Evolutionary conservation across 2,797 vertebrate species (phyloP).

Genomic region (Okamejei kenojei): DNA sequence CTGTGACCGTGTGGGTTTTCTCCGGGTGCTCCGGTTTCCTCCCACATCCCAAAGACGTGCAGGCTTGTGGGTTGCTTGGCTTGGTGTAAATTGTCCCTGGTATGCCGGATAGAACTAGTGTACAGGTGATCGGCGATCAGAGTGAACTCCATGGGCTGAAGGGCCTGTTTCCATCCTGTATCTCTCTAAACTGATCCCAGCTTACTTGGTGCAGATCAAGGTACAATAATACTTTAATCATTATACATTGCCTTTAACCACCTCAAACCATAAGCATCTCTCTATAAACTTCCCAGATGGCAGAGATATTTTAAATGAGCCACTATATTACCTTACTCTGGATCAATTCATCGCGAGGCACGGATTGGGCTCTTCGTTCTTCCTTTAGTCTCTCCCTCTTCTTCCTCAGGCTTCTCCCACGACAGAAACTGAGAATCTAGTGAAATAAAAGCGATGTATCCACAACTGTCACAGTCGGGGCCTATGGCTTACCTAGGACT

Average conservation of each 20-base stretch:
- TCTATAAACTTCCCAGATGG: not conserved
- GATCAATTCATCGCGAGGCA: slow-evolving; percentile 81
- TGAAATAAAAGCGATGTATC: not conserved
- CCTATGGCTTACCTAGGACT: no score
- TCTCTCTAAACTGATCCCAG: no score
- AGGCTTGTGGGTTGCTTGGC: no score
- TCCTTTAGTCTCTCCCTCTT: slow-evolving; percentile 86
- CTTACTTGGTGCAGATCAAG: not conserved
- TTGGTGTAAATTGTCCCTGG: no score
- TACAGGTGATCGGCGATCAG: no score
- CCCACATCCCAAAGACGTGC: no score
- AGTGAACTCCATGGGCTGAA: no score
- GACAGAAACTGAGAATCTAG: slow-evolving; percentile 80
- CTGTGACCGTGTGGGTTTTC: no score
- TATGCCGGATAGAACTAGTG: no score
- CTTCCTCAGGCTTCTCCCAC: slow-evolving; percentile 84
- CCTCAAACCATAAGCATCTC: not conserved
- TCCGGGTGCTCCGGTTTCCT: no score
- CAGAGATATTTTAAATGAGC: not conserved
- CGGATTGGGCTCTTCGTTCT: slow-evolving; percentile 84
- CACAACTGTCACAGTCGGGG: no score
- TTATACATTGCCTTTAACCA: not conserved
- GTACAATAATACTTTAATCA: not conserved
- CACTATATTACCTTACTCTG: slow-evolving; percentile 70
- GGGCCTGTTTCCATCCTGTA: not conserved